Base-by-base conservation (phyloP, 37 sponge, comb jelly and placozoan genomes). In the Axinella damicornis region DNA sequence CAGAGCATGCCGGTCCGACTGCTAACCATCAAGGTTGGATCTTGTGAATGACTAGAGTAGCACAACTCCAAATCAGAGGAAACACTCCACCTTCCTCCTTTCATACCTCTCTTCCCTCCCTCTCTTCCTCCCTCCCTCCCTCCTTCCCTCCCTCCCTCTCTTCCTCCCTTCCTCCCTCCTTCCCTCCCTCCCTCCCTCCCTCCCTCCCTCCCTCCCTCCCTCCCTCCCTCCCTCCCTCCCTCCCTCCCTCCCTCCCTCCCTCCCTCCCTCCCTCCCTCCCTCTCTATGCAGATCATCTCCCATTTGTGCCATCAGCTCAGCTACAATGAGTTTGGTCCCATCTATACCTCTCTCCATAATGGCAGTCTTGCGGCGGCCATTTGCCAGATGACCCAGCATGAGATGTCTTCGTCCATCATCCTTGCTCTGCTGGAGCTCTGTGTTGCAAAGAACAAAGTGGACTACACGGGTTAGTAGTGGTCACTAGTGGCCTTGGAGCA, bases 381-480 rank as follows among this genome's bases (percentile, higher is more conserved):
- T 0, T 24, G 73, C 56, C 82, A 73, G 61, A 91, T 92, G 92
- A n/a, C 76, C 27, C 59, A 92, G 13, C 83, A 79, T 33, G 41
- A 69, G 53, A 35, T 87, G 35, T 87, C 92, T 62, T 92, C 92
- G 0, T 69, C 83, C 41, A 60, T 89, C 34, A 34, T 89, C 34
- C 38, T 89, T 12, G 83, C 87, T 12, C 82, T 93, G 33, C 28
- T 82, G 66, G 90, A 88, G 22, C 82, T 93, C 63, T 93, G 87
- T 71, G 61, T 89, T 5, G 55, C 77, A 68, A 89, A 82, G 58
- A 53, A 84, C 70, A 54, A 20, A 11, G 22, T 27, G 56, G 66
- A 74, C 76, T 85, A 34, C 40, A 76, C 85, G 65, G 91, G 91
- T 90, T 58, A 58, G 32, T 15, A 53, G 32, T 46, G 9, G 4